Base-by-base conservation (phyloP, 2,888 invertebrate genomes). In the Bimastos eiseni region DNA sequence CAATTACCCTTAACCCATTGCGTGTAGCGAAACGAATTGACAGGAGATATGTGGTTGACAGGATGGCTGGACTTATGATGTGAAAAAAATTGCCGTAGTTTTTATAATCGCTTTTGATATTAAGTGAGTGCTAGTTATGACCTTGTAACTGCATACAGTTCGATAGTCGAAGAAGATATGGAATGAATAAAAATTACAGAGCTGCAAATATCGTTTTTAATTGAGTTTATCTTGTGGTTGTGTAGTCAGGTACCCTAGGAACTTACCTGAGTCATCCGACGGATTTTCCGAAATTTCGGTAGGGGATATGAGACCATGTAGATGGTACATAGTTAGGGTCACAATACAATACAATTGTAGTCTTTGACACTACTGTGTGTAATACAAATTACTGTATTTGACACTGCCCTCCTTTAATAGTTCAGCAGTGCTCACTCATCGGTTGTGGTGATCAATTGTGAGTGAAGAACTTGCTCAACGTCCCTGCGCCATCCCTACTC, bases 1-100 rank as follows among this genome's bases (percentile, higher is more conserved):
- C 70, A 70, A 70, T 70, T 70, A 70, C n/a, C 70, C 30, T 70
- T 70, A 70, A 70, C 70, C 70, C 70, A n/a, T n/a, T 70, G 70
- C n/a, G 5, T 70, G 17, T 70, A 70, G 6, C 11, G 11, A 11
- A 70, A 30, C n/a, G n/a, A n/a, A 70, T n/a, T 70, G 70, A 70
- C 70, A 11, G 30, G 70, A 13, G n/a, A n/a, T n/a, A 70, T 70
- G 70, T 30, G 0, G 70, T 70, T 70, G 70, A 70, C 70, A 70
- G 49, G 24, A 5, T 3, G 41, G 41, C 41, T 11, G 41, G 41
- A 30, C 70, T 8, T 70, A 70, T 70, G 13, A 70, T 70, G 70
- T n/a, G 8, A 70, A 70, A n/a, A 70, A n/a, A 70, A n/a, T n/a
- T 70, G 70, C 70, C n/a, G 8, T 30, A 70, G 70, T 30, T 70